phyloP scores from a whole-genome alignment of 1,140 invertebrate genomes.

The Atta colombica region DNA sequence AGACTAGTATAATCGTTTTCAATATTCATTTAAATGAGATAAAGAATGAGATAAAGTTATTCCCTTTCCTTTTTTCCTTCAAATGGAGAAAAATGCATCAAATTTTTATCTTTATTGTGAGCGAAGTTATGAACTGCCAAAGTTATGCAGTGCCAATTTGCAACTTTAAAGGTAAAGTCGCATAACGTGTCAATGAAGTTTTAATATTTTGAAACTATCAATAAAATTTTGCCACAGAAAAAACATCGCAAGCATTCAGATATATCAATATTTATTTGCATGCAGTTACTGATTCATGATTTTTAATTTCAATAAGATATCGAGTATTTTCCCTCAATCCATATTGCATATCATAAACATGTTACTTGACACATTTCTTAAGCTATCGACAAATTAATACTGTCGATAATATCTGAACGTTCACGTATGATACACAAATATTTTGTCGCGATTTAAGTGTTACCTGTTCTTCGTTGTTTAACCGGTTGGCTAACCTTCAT shows the following conservation, averaged over 20 bases:
- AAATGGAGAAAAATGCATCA: background rate
- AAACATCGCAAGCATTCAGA: background rate
- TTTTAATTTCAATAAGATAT: background rate
- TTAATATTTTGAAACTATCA: background rate
- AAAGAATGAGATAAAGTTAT: too few relatives aligned
- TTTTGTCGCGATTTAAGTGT: conserved; percentile 9
- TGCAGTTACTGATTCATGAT: background rate
- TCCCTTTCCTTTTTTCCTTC: too few relatives aligned
- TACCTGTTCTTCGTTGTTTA: background rate
- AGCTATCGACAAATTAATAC: background rate
- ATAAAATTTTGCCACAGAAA: background rate
- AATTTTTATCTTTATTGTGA: too few relatives aligned
- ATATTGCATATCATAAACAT: background rate
- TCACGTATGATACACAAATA: conserved; percentile 4
- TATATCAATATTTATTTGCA: background rate
- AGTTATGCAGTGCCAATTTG: too few relatives aligned
- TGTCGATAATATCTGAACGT: background rate
- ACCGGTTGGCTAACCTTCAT: background rate
- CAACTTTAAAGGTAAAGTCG: too few relatives aligned
- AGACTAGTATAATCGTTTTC: too few relatives aligned
- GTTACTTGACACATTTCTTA: background rate
- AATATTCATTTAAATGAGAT: too few relatives aligned
- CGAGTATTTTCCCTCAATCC: background rate
- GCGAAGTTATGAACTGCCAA: too few relatives aligned
- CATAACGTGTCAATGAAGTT: too few relatives aligned